Conservation (phyloP, 2,888 invertebrate genomes). For the Ennomos erosarius region DNA sequence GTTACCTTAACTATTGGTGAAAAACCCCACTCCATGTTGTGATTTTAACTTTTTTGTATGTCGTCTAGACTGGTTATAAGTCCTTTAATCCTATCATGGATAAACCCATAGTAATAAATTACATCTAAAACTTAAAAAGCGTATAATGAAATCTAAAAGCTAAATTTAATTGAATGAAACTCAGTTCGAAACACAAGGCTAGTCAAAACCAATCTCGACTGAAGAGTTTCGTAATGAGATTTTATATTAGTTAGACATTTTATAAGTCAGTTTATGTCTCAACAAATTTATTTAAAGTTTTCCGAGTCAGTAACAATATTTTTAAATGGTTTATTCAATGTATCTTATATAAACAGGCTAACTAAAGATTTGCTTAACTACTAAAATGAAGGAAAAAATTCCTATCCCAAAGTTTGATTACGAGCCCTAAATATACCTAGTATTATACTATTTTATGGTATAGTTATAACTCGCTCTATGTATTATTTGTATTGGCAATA, state of each 20-base stretch:
- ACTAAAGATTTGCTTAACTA: no score
- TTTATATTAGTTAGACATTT: slow-evolving; percentile 34
- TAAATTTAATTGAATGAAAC: slow-evolving; percentile 6
- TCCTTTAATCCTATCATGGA: no score
- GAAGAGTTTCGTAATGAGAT: slow-evolving; percentile 41
- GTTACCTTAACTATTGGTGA: no score
- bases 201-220: neutral
- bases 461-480: no score
- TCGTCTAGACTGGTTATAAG: no score
- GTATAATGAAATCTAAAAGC: slow-evolving; percentile 12
- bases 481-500: no score
- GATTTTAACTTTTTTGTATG: no score
- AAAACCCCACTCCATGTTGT: no score
- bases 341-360: neutral
- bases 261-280: slow-evolving; percentile 13
- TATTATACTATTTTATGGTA: no score
- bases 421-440: no score
- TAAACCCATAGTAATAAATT: slow-evolving; percentile 2
- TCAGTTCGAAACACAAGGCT: slow-evolving; percentile 17
- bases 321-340: slow-evolving; percentile 3
- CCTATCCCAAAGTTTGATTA: no score
- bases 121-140: slow-evolving; percentile 6
- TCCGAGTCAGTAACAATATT: neutral
- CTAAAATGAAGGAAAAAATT: no score
- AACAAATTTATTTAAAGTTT: slow-evolving; percentile 4